Conservation (phyloP, 2,888 invertebrate genomes). For the Leptinotarsa peninsularis region DNA sequence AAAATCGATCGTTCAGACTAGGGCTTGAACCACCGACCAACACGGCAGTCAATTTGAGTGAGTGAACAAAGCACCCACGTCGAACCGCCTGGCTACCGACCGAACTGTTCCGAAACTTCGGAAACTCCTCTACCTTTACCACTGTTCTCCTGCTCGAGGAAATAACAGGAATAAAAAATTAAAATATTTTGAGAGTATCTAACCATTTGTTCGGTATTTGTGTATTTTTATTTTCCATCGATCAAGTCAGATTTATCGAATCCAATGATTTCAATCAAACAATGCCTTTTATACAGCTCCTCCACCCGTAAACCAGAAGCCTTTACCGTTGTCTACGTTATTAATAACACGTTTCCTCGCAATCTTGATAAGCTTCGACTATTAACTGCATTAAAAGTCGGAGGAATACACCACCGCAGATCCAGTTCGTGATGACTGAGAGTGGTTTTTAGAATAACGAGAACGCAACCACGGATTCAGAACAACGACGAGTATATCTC, state of each 20-base stretch:
- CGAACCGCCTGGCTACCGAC: too few relatives aligned
- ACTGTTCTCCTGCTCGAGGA: too few relatives aligned
- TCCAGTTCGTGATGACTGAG: slow-evolving; percentile 26
- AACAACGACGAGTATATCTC: slow-evolving; percentile 8
- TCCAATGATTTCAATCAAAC: not conserved
- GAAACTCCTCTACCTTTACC: too few relatives aligned
- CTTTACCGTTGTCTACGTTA: slow-evolving; percentile 37
- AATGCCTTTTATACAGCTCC: slow-evolving; percentile 7
- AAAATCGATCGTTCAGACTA: too few relatives aligned
- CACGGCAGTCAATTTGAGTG: too few relatives aligned
- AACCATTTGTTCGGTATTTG: too few relatives aligned
- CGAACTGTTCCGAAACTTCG: too few relatives aligned
- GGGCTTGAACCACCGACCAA: too few relatives aligned
- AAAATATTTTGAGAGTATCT: too few relatives aligned
- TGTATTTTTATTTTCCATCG: too few relatives aligned
- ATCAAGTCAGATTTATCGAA: not conserved
- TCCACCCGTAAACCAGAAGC: slow-evolving; percentile 34
- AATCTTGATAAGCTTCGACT: slow-evolving; percentile 34
- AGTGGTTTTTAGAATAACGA: slow-evolving; percentile 22
- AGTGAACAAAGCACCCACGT: too few relatives aligned
- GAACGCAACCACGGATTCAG: slow-evolving; percentile 18
- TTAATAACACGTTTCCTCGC: slow-evolving; percentile 36
- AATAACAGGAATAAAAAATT: too few relatives aligned
- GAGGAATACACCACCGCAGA: slow-evolving; percentile 15
- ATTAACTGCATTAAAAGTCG: slow-evolving; percentile 26